phyloP scores from a whole-genome alignment of 35 echinoderm and acorn worm species.

The Chiridota heheva region DNA sequence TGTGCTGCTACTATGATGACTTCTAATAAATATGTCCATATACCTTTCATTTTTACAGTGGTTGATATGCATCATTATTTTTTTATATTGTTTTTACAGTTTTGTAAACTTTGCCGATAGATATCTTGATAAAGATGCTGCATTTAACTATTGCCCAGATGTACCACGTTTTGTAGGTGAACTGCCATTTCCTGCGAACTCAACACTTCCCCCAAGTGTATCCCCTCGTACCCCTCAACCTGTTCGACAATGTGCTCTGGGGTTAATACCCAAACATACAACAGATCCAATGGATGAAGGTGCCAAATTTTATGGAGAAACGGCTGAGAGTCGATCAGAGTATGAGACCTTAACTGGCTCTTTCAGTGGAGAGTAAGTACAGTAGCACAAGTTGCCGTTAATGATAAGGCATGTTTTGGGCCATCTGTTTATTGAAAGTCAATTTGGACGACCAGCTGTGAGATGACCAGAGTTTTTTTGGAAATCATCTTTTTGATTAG shows the following conservation, averaged over 20 bases:
- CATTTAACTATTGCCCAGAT: background rate
- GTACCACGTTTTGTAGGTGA: conserved; percentile 1
- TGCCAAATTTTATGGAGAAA: conserved; percentile 29
- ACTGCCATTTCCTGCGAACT: background rate
- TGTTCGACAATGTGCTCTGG: background rate
- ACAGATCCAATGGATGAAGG: background rate
- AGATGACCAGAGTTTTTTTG: too few relatives aligned
- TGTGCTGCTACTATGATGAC: too few relatives aligned
- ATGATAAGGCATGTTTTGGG: too few relatives aligned
- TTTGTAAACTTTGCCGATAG: conserved; percentile 28
- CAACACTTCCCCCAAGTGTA: background rate
- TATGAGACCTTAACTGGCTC: too few relatives aligned
- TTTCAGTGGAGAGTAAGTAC: background rate
- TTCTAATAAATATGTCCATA: too few relatives aligned
- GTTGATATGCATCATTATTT: background rate
- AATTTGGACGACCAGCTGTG: too few relatives aligned
- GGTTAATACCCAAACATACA: background rate
- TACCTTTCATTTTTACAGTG: background rate
- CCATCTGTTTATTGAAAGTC: too few relatives aligned
- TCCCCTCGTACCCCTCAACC: background rate
- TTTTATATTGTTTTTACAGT: background rate
- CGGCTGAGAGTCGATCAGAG: conserved; percentile 38
- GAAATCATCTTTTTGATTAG: too few relatives aligned
- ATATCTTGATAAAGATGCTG: background rate
- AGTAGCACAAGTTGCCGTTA: conserved; percentile 2